Percentiles rank a stretch among this genome's conserved stretches.
Conservation (phyloP, 2,797 vertebrate genomes). For the Scolopax rusticola region DNA sequence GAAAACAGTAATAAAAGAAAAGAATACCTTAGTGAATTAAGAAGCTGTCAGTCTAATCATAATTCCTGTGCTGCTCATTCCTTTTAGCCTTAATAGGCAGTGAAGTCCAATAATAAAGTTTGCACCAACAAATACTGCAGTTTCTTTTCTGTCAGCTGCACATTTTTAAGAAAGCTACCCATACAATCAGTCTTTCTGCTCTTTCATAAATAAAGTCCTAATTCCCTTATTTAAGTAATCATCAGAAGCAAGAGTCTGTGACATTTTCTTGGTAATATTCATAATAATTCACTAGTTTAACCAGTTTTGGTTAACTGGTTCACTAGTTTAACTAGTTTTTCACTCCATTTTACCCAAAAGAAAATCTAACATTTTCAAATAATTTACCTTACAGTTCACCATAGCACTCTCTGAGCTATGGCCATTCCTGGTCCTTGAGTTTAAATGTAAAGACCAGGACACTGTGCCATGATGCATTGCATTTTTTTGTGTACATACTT, state of each 20-base stretch:
- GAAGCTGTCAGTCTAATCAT: neutral
- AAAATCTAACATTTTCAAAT: neutral
- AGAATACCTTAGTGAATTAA: neutral
- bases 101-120: neutral
- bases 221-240: neutral
- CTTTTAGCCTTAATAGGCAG: neutral
- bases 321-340: neutral
- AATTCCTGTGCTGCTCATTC: neutral
- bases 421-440: neutral
- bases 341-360: neutral
- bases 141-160: neutral
- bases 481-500: neutral
- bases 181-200: neutral
- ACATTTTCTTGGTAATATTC: neutral
- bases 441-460: neutral
- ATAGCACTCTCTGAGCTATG: neutral
- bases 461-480: too few relatives aligned
- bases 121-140: neutral
- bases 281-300: neutral
- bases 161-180: neutral
- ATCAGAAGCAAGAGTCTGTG: rapidly evolving
- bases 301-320: neutral
- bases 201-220: neutral
- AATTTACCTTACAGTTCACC: neutral
- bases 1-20: neutral